Conservation (phyloP, 2,888 invertebrate genomes). For the Nebria brevicollis region DNA sequence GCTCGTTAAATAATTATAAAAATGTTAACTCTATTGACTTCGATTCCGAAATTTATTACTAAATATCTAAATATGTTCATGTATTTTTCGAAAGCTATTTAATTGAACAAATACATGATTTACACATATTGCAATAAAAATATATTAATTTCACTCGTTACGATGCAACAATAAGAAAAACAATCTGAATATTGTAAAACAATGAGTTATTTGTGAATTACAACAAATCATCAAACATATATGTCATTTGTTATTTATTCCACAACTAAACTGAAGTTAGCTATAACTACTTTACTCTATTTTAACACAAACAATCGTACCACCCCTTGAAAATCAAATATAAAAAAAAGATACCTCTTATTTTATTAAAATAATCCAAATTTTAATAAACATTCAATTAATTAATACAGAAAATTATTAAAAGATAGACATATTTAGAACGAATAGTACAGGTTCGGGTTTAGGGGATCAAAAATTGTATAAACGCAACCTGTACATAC, state of each 20-base stretch:
- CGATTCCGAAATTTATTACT: too few relatives aligned
- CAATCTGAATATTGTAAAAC: background rate
- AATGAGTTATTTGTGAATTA: background rate
- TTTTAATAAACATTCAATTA: too few relatives aligned
- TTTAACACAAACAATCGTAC: too few relatives aligned
- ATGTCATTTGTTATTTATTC: background rate
- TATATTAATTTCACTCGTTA: background rate
- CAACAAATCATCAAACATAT: background rate
- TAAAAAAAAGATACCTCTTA: too few relatives aligned
- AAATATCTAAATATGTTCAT: background rate
- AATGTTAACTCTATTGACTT: too few relatives aligned
- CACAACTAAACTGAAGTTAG: background rate
- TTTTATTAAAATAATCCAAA: too few relatives aligned
- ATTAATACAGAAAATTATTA: too few relatives aligned
- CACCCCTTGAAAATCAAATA: too few relatives aligned
- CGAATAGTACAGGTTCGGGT: background rate
- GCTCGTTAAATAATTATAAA: too few relatives aligned
- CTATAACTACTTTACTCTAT: background rate
- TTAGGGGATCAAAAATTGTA: background rate
- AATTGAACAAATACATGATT: background rate
- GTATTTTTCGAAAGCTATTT: background rate
- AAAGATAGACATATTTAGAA: background rate
- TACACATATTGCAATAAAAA: background rate
- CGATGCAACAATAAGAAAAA: background rate
- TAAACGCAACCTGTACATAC: background rate